These are phyloP conservation scores for Alentia gelatinosa DNA, from an alignment of 2,888 invertebrate species.

Conservation along the genomic window DNA sequence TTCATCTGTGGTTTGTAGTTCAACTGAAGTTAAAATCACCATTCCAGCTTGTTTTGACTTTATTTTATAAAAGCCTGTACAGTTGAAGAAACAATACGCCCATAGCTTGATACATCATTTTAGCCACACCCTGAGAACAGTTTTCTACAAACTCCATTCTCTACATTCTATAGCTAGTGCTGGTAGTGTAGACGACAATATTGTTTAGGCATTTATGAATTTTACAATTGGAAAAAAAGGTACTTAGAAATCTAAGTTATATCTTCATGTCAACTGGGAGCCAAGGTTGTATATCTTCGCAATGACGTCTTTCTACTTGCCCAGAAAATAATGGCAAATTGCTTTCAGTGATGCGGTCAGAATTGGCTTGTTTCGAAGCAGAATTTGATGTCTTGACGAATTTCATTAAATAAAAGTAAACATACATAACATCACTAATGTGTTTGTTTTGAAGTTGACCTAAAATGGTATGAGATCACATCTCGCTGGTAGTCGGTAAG, in stretches of 20 bases:
- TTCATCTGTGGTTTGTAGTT: no score
- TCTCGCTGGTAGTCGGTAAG: no score
- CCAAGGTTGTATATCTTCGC: slow-evolving; percentile 20
- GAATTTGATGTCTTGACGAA: slow-evolving; percentile 30
- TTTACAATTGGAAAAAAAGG: neutral
- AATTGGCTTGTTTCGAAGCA: slow-evolving; percentile 34
- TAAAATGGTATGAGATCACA: no score
- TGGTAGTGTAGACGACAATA: neutral
- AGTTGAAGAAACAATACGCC: no score
- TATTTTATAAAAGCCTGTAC: no score
- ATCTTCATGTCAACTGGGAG: neutral
- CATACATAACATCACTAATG: neutral
- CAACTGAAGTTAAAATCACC: no score
- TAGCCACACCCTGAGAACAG: no score
- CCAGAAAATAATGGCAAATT: neutral
- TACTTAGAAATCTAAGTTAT: neutral
- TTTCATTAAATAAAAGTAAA: slow-evolving; percentile 25
- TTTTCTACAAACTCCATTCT: neutral
- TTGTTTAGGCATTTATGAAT: neutral
- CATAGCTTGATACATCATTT: no score
- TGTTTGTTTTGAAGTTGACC: no score
- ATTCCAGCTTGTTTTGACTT: no score
- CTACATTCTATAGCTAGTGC: neutral
- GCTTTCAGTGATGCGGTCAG: slow-evolving; percentile 37
- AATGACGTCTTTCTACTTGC: neutral